Evolutionary conservation across 2,113 vertebrate species (phyloP).

Genomic region (Rallus limicola): DNA sequence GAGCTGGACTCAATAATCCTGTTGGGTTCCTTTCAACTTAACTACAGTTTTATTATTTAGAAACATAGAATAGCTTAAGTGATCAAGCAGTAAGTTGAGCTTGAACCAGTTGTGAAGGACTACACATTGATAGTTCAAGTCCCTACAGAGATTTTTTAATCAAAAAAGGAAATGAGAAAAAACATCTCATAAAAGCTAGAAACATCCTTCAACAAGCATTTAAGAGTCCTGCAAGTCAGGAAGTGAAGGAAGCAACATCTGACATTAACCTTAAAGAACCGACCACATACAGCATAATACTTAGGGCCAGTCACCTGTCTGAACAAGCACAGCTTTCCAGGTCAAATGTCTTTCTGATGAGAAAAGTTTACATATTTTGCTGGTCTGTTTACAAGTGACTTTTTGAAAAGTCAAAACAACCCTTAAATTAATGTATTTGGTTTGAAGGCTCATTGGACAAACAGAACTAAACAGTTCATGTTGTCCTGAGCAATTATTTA

Average conservation of each 20-base stretch:
- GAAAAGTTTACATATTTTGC: constrained; percentile 55
- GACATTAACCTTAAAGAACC: background rate
- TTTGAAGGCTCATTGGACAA: background rate
- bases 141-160: background rate
- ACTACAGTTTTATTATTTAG: no score
- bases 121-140: background rate
- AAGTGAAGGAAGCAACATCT: background rate
- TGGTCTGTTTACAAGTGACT: constrained; percentile 31
- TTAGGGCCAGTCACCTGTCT: background rate
- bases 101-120: background rate
- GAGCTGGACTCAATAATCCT: background rate
- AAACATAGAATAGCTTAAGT: no score
- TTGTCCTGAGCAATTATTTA: constrained; percentile 23
- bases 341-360: background rate
- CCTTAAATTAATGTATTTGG: background rate
- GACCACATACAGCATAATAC: background rate
- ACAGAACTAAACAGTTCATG: constrained; percentile 42
- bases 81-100: background rate
- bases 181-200: background rate
- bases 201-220: background rate
- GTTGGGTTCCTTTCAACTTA: background rate
- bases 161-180: background rate
- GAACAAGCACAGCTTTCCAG: constrained; percentile 5
- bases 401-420: constrained; percentile 39
- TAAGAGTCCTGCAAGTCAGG: background rate